A percentile compares a stretch with the other conserved stretches of the same genome.
phyloP scores from a whole-genome alignment of 1,140 invertebrate species.

The Drosophila trapezifrons region DNA sequence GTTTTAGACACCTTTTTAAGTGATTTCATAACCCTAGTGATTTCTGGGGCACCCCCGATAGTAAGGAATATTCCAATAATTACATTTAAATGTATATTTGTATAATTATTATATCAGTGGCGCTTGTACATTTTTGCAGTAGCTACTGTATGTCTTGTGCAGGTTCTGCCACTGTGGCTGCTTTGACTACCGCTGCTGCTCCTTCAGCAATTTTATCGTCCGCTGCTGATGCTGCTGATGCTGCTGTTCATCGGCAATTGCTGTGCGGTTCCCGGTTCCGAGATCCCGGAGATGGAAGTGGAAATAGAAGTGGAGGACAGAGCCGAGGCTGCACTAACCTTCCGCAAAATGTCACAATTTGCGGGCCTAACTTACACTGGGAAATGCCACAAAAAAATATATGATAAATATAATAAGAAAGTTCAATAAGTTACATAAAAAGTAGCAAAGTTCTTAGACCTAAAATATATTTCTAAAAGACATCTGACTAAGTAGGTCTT shows the following conservation, averaged over 20 bases:
- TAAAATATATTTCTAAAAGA: too few species aligned
- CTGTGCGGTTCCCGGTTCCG: conserved; percentile 46
- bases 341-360: conserved; percentile 42
- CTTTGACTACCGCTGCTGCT: conserved; percentile 8
- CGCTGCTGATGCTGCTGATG: conserved; percentile 13
- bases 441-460: too few species aligned
- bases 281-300: conserved; percentile 6
- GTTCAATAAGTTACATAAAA: too few species aligned
- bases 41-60: too few species aligned
- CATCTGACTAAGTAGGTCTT: too few species aligned
- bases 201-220: conserved; percentile 12
- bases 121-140: not conserved
- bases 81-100: too few species aligned
- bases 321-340: conserved; percentile 19
- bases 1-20: too few species aligned
- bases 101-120: too few species aligned
- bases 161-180: conserved; percentile 14
- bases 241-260: conserved; percentile 58
- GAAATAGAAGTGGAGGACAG: conserved; percentile 1
- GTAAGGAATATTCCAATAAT: too few species aligned
- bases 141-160: conserved; percentile 6
- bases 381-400: not conserved
- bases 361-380: not conserved
- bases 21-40: too few species aligned
- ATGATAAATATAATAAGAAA: too few species aligned